Base-by-base conservation (phyloP, 2,888 invertebrate genomes). In the Eupeodes luniger region DNA sequence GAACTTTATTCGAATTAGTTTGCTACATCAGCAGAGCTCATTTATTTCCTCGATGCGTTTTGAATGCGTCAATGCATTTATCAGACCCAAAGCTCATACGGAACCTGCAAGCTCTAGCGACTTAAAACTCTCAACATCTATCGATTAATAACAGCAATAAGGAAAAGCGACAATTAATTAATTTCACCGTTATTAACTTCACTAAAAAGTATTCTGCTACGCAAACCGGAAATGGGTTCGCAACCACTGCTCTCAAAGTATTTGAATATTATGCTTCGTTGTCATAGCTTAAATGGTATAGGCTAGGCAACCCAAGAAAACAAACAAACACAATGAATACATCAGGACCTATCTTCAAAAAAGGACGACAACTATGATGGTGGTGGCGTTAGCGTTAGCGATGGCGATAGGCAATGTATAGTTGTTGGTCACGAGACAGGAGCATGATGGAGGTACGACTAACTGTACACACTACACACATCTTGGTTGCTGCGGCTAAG, bases 401-500 rank as follows among this genome's bases (percentile, higher is more conserved):
- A 62, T 51, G 51, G 49, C 34, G 51, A 57, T 44, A 27, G 44
- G 12, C 11, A 19, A 69, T 19, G 53, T 19, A 40, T 16, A 16
- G 12, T 7, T 3, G 27, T 1, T 57, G 44, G 44, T 57, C 44
- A 44, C 57, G 57, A 57, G 40, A 40, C 40, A 40, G 40, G 6
- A 40, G 5, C 19, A 62, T n/a, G 62, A 10, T 62, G 44, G 66
- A 19, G 19, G 55, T 40, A 40, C 40, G 9, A 9, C 6, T 19
- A 16, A 40, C 40, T 27, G 6, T 5, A 12, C 12, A 72, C 69
- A 84, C 69, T 16, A 72, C 69, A 84, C 69, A 81, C 51, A 76
- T 81, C 59, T 81, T 72, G 27, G 80, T 61, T 76, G 67, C 70
- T 81, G 74, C 70, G 76, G 66, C 69, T 66, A 62, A 81, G 76